phyloP scores from a whole-genome alignment of 2,113 vertebrate genomes.

The Eurystomus gularis region DNA sequence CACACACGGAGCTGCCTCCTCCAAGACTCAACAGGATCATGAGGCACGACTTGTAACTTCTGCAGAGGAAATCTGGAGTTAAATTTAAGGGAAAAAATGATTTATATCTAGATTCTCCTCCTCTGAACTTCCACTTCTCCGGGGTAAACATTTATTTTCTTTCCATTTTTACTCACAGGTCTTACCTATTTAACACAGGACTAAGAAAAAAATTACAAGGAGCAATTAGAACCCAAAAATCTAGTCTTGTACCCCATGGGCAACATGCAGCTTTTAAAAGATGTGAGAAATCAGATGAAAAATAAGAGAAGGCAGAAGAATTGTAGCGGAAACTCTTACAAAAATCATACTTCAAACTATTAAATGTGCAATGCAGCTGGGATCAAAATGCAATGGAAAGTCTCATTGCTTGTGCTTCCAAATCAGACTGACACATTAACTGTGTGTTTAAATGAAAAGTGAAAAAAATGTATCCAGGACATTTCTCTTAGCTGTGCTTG shows the following conservation, averaged over 20 bases:
- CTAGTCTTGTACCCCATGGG: not conserved
- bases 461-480: not conserved
- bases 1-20: not conserved
- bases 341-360: not conserved
- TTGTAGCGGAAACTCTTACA: not conserved
- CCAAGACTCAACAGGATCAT: not conserved
- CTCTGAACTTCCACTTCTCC: not conserved
- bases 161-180: not conserved
- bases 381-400: not conserved
- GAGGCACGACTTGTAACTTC: not conserved
- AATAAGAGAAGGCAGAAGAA: not conserved
- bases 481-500: not conserved
- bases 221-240: not conserved
- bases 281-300: not conserved
- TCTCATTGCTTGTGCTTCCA: not conserved
- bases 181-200: not conserved
- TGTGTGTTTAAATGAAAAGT: not conserved
- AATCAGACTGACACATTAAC: not conserved
- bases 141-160: not conserved
- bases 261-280: not conserved
- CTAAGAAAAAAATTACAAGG: not conserved
- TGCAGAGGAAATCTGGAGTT: not conserved
- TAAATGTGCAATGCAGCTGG: not conserved
- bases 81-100: not conserved
- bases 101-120: not conserved